These are phyloP conservation scores for Plusia festucae DNA, from an alignment of 2,888 invertebrate genomes.

Conservation along the genomic window DNA sequence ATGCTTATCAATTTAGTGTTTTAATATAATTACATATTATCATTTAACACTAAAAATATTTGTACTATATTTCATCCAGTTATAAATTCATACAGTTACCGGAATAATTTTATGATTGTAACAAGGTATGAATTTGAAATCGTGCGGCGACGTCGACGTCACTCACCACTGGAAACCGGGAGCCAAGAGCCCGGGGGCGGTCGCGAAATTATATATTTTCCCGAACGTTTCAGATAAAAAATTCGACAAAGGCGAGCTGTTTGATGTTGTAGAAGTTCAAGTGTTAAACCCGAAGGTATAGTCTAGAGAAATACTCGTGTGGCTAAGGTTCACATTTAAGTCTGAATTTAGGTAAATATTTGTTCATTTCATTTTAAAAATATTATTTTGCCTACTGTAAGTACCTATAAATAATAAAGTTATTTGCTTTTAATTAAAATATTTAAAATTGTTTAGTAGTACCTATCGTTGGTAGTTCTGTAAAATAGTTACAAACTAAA, in stretches of 20 bases:
- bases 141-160: conserved; percentile 54
- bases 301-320: neutral
- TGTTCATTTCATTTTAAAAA: too few species aligned
- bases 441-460: too few species aligned
- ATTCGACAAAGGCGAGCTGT: conserved; percentile 67
- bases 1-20: neutral
- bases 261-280: conserved; percentile 62
- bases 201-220: conserved; percentile 66
- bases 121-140: conserved; percentile 77
- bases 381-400: too few species aligned
- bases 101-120: conserved; percentile 70
- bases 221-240: conserved; percentile 70
- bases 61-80: neutral
- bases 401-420: too few species aligned
- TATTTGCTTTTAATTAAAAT: too few species aligned
- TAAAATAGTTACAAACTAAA: too few species aligned
- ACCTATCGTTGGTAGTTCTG: too few species aligned
- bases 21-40: neutral
- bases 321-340: too few species aligned
- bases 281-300: conserved; percentile 14
- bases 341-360: too few species aligned
- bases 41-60: too few species aligned
- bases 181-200: conserved; percentile 60
- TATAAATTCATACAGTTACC: conserved; percentile 50
- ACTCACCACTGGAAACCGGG: conserved; percentile 6